Percentiles rank a stretch among this genome's conserved stretches.
Evolutionary conservation across 2,113 vertebrate genomes (phyloP).

Genomic region (Syngnathus floridae): DNA sequence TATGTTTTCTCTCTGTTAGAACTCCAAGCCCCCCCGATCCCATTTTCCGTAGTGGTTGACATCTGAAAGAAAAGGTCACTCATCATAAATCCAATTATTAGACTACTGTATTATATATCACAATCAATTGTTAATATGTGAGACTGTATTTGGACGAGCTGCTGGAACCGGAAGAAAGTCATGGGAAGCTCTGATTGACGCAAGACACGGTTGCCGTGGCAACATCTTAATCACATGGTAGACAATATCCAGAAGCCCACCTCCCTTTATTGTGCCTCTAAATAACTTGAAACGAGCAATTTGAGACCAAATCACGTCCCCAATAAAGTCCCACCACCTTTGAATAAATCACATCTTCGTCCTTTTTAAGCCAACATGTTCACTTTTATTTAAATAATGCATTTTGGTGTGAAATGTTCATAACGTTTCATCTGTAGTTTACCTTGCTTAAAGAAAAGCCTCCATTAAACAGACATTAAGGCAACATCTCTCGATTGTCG

Average conservation of each 20-base stretch:
- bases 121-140: background rate
- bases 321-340: too few species aligned
- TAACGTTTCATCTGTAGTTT: background rate
- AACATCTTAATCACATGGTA: background rate
- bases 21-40: slow-evolving; percentile 70
- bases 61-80: slow-evolving; percentile 68
- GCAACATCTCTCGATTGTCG: slow-evolving; percentile 48
- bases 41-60: slow-evolving; percentile 83
- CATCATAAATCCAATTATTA: background rate
- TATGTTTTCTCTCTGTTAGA: slow-evolving; percentile 89
- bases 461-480: slow-evolving; percentile 42
- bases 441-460: slow-evolving; percentile 52
- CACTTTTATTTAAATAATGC: too few species aligned
- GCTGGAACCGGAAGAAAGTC: background rate
- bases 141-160: background rate
- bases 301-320: background rate
- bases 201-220: background rate
- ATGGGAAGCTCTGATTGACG: background rate
- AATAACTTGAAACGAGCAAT: background rate
- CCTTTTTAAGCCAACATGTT: too few species aligned
- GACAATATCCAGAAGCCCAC: background rate
- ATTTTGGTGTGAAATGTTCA: background rate
- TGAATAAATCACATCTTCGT: too few species aligned
- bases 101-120: too few species aligned
- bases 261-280: background rate